phyloP scores from a whole-genome alignment of 2,113 vertebrate species.

The Gambusia holbrooki region DNA sequence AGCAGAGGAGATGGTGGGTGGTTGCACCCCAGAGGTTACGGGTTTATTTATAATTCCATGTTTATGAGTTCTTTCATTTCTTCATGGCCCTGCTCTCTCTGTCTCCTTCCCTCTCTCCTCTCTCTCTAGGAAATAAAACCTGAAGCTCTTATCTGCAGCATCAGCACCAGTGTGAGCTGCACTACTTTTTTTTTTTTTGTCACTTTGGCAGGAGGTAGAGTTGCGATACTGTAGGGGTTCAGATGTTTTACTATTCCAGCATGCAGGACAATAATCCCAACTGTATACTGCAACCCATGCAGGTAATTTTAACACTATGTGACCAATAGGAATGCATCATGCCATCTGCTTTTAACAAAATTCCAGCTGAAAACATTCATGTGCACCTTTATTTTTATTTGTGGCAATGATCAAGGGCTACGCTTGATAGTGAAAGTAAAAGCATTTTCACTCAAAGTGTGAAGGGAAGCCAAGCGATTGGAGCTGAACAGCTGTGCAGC shows the following conservation, averaged over 20 bases:
- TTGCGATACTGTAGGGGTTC: constrained; percentile 43
- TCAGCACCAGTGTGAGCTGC: constrained; percentile 58
- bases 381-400: neutral
- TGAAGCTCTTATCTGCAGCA: constrained; percentile 66
- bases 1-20: constrained; percentile 55
- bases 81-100: constrained; percentile 14
- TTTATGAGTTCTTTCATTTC: constrained; percentile 54
- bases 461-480: too few relatives aligned
- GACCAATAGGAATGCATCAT: constrained; percentile 7
- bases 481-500: too few relatives aligned
- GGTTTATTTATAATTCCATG: constrained; percentile 69
- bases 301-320: constrained; percentile 39
- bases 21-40: constrained; percentile 58
- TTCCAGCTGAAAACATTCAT: neutral
- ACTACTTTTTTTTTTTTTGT: constrained; percentile 54
- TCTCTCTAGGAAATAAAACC: constrained; percentile 58
- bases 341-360: neutral
- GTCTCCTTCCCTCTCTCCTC: constrained; percentile 9
- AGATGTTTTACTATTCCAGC: constrained; percentile 38
- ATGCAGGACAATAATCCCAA: constrained; percentile 20
- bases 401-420: neutral
- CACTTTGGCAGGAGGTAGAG: constrained; percentile 61
- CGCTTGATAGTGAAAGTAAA: too few relatives aligned
- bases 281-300: constrained; percentile 32
- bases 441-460: too few relatives aligned